A percentile compares a stretch with the other conserved stretches of the same genome.
Conservation (phyloP, 1,140 invertebrate species). For the Drepana arcuata region DNA sequence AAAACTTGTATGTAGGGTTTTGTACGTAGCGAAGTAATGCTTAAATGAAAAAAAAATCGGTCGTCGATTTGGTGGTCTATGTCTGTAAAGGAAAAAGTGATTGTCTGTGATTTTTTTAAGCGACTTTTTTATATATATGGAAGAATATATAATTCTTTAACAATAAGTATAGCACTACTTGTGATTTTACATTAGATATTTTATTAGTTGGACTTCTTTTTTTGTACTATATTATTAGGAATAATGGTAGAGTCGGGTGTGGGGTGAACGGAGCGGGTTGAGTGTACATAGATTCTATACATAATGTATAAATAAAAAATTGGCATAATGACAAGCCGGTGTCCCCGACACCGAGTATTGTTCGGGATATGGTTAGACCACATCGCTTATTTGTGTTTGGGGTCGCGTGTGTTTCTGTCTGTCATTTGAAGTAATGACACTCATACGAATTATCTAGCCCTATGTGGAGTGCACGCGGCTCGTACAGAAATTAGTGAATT, state of each 20-base stretch:
- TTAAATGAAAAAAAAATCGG: conserved; percentile 58
- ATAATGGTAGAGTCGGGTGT: conserved; percentile 38
- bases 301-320: conserved; percentile 45
- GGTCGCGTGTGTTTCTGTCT: conserved; percentile 27
- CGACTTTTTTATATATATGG: conserved; percentile 72
- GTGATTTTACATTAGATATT: conserved; percentile 73
- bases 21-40: conserved; percentile 71
- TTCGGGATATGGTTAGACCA: conserved; percentile 59
- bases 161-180: conserved; percentile 73
- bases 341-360: conserved; percentile 13
- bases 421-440: conserved; percentile 20
- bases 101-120: conserved; percentile 75
- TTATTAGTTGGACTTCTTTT: conserved; percentile 63
- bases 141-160: conserved; percentile 67
- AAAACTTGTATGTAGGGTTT: conserved; percentile 72
- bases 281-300: conserved; percentile 53
- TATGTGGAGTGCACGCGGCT: conserved; percentile 32
- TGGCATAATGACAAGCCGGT: conserved; percentile 22
- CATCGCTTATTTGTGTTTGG: conserved; percentile 40
- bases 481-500: conserved; percentile 41
- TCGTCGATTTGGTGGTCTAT: conserved; percentile 65
- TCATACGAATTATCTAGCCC: conserved; percentile 45
- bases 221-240: conserved; percentile 61
- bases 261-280: conserved; percentile 52
- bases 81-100: conserved; percentile 72